Evolutionary conservation across 2,888 invertebrate genomes (phyloP).

Genomic region (Cheiracanthium punctorium): DNA sequence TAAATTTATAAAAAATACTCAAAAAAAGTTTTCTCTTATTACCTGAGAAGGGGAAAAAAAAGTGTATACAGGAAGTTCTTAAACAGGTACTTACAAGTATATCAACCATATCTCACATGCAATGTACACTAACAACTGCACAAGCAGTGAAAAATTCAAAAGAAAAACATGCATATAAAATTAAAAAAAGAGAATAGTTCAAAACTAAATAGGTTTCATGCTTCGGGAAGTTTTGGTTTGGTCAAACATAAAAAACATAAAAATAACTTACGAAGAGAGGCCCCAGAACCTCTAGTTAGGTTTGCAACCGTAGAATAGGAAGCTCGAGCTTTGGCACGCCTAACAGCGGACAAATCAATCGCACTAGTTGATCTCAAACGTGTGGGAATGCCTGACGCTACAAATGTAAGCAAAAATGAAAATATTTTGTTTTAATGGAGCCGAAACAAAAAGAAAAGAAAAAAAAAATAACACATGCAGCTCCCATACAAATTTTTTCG

Average conservation of each 20-base stretch:
- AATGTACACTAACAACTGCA: too few species aligned
- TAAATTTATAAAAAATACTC: too few species aligned
- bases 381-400: conserved; percentile 72
- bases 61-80: too few species aligned
- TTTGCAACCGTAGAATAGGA: conserved; percentile 89
- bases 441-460: background rate
- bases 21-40: too few species aligned
- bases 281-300: conserved; percentile 79
- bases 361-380: conserved; percentile 88
- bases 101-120: too few species aligned
- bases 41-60: too few species aligned
- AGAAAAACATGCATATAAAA: background rate
- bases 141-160: background rate
- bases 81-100: too few species aligned
- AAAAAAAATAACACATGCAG: conserved; percentile 22
- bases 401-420: conserved; percentile 41
- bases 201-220: background rate
- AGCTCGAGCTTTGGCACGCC: conserved; percentile 82
- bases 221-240: background rate
- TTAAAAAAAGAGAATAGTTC: background rate
- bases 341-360: conserved; percentile 93
- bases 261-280: conserved; percentile 84
- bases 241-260: conserved; percentile 10
- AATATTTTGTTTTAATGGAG: background rate
- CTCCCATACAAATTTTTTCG: background rate